phyloP scores from a whole-genome alignment of 1,140 invertebrate genomes.

The Drosophila kanapiae region DNA sequence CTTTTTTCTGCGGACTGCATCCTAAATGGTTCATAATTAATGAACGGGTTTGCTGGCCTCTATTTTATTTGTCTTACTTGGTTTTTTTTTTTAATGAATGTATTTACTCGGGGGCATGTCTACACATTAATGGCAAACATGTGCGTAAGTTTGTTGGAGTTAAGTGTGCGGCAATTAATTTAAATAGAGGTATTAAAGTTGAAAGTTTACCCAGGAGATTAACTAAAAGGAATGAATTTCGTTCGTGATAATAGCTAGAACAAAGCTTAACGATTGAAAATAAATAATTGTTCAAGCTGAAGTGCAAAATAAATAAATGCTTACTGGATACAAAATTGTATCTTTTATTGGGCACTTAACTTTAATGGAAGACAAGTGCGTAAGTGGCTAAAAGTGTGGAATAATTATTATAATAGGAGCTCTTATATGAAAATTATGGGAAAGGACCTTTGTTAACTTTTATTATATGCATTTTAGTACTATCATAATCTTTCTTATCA shows the following conservation, averaged over 20 bases:
- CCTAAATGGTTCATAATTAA: conserved; percentile 70
- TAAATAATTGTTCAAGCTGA: neutral
- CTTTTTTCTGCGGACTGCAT: conserved; percentile 37
- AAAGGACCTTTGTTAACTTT: no score
- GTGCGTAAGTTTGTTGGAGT: neutral
- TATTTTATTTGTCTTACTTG: neutral
- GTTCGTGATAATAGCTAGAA: neutral
- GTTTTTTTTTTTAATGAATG: neutral
- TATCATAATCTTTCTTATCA: no score
- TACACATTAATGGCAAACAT: conserved; percentile 23
- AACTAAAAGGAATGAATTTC: neutral
- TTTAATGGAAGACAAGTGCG: neutral
- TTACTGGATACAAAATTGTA: no score
- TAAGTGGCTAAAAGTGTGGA: no score
- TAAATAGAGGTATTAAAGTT: conserved; percentile 10
- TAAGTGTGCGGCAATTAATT: conserved; percentile 11
- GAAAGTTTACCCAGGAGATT: conserved; percentile 21
- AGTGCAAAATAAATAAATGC: neutral
- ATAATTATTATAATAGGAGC: no score
- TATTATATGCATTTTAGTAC: no score
- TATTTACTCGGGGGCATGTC: neutral
- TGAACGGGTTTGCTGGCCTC: conserved; percentile 10
- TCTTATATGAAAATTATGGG: no score
- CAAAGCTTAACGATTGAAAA: neutral
- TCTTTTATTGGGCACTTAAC: neutral